Percentiles rank a stretch among this genome's conserved stretches.
These are phyloP conservation scores for Sebastes elongatus DNA, from an alignment of 2,797 vertebrate genomes.

Conservation along the genomic window DNA sequence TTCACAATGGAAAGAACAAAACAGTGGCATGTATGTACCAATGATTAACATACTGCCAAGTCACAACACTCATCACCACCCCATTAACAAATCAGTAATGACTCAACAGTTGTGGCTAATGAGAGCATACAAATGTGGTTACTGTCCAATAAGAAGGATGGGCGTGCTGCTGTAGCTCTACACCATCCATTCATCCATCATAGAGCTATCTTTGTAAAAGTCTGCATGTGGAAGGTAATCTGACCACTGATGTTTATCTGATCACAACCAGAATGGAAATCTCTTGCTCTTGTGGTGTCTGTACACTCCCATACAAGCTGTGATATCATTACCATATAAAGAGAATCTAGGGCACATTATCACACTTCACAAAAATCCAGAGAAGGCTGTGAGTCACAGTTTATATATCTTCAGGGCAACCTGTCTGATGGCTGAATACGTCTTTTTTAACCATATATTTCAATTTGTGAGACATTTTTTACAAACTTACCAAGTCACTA, in stretches of 20 bases:
- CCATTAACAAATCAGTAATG: constrained; percentile 8
- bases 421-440: not conserved
- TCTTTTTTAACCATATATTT: not conserved
- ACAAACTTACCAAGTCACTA: constrained; percentile 18
- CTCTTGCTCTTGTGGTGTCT: not conserved
- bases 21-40: not conserved
- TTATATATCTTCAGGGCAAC: constrained; percentile 1
- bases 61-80: not conserved
- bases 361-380: constrained; percentile 38
- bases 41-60: not conserved
- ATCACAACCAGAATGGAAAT: constrained; percentile 21
- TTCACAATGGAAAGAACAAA: not conserved
- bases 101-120: not conserved
- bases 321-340: constrained; percentile 5
- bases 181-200: not conserved
- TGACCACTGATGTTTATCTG: constrained; percentile 43
- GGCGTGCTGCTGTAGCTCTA: not conserved
- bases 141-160: not conserved
- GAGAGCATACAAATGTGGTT: not conserved
- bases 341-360: constrained; percentile 33
- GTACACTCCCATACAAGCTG: not conserved
- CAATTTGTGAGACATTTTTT: not conserved
- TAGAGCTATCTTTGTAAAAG: not conserved
- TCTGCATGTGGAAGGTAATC: constrained; percentile 24
- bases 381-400: constrained; percentile 44